Base-by-base conservation (phyloP, 2,113 vertebrate genomes). In the Hippoglossus stenolepis region DNA sequence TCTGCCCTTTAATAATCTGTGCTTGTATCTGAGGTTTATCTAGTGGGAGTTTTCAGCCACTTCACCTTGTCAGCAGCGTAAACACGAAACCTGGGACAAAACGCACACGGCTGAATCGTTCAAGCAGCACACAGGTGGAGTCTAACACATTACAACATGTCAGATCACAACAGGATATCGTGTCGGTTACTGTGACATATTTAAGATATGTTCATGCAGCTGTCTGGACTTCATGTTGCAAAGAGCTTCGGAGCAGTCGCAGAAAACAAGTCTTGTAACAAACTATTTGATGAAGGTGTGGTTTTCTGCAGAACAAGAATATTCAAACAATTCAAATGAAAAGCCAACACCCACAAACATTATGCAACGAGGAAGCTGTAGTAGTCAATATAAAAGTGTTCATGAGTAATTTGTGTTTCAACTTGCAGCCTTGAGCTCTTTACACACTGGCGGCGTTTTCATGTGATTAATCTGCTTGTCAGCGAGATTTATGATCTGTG, bases 231-330 rank as follows among this genome's bases (percentile, higher is more conserved):
- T 31, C 31, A 31, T 31, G 31, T 31, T 51, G 23, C 26, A 18
- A 14, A 65, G 31, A 82, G 38, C 20, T 45, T 31, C n/a, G 1
- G 35, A 12, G 43, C 5, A 17, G 26, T 24, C 21, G 18, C 53
- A 20, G 11, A 28, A 65, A 58, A 56, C 28, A 75, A 80, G 77
- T 80, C 43, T 76, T 83, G 64, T 38, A 59, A 65, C 63, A 70
- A 71, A 49, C 35, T 66, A 38, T 83, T 83, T 80, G 43, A 73
- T 60, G 51, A 80, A 83, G 80, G 73, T 20, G 69, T 54, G 64
- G 54, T 40, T 59, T 20, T 35, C 4, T 5, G 43, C 3, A n/a
- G 51, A 9, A 47, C 58, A 61, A 8, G 59, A 69, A 15, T 53
- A 47, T 26, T 58, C 9, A 54, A 31, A 17, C 31, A 47, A 45